Conservation (phyloP, 2,888 invertebrate species). For the Melanargia galathea region DNA sequence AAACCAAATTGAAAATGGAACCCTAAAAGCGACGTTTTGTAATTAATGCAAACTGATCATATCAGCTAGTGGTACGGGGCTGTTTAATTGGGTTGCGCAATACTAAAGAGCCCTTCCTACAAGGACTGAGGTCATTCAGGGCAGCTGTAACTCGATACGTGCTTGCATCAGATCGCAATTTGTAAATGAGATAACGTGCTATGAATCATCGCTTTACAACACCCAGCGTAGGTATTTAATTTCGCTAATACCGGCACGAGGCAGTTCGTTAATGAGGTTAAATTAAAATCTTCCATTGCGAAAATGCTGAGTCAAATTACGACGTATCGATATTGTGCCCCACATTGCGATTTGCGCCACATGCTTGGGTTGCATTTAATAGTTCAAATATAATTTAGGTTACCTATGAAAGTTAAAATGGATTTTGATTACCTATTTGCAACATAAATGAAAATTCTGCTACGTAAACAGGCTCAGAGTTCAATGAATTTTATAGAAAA, state of each 20-base stretch:
- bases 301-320: not conserved
- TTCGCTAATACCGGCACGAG: not conserved
- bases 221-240: not conserved
- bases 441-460: not conserved
- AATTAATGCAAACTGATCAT: slow-evolving; percentile 11
- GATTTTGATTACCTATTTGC: not conserved
- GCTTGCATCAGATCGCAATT: slow-evolving; percentile 2
- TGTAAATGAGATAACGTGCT: slow-evolving; percentile 1
- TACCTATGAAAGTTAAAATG: not conserved
- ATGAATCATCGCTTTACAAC: not conserved
- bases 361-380: not conserved
- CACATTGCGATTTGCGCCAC: not conserved
- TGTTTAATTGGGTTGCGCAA: slow-evolving; percentile 10
- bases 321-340: not conserved
- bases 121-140: slow-evolving; percentile 3
- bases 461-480: too few species aligned
- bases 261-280: not conserved
- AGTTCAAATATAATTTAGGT: not conserved
- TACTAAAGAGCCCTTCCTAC: not conserved
- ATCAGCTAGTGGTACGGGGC: not conserved
- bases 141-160: not conserved
- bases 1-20: not conserved
- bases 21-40: slow-evolving; percentile 1
- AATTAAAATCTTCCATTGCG: not conserved
- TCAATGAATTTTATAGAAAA: too few species aligned